These are phyloP conservation scores for Falco peregrinus DNA, from an alignment of 2,797 vertebrate species.

Conservation along the genomic window DNA sequence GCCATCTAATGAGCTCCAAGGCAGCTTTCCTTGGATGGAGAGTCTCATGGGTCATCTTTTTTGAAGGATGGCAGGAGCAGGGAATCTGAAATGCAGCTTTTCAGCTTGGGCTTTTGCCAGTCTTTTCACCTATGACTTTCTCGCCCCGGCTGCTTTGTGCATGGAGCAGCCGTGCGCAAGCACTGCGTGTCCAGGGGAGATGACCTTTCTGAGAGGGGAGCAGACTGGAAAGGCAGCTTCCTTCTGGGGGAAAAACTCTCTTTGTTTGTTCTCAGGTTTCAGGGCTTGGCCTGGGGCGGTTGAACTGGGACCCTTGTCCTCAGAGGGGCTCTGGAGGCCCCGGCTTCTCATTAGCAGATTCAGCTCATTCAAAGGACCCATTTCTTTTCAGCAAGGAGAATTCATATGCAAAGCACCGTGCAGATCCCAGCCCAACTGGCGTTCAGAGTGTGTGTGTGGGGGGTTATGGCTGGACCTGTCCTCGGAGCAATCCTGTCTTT, in stretches of 20 bases:
- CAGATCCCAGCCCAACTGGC: slow-evolving; percentile 14
- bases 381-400: slow-evolving; percentile 52
- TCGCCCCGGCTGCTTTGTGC: neutral
- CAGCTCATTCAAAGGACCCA: slow-evolving; percentile 47
- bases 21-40: neutral
- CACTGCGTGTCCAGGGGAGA: neutral
- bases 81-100: neutral
- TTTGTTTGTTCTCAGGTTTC: slow-evolving; percentile 2
- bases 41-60: neutral
- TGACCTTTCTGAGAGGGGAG: slow-evolving; percentile 16
- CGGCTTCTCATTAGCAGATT: slow-evolving; percentile 57
- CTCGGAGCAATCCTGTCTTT: neutral
- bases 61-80: neutral
- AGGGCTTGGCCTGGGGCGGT: neutral
- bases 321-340: slow-evolving; percentile 41
- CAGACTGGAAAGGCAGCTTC: slow-evolving; percentile 23
- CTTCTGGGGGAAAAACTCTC: slow-evolving; percentile 1
- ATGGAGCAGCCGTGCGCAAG: neutral
- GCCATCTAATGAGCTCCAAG: neutral
- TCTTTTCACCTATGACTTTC: neutral
- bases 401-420: slow-evolving; percentile 43
- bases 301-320: slow-evolving; percentile 19
- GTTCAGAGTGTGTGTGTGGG: neutral
- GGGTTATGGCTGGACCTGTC: slow-evolving; percentile 26
- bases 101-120: neutral